Conservation (phyloP, 2,797 vertebrate genomes). For the Platalea minor region DNA sequence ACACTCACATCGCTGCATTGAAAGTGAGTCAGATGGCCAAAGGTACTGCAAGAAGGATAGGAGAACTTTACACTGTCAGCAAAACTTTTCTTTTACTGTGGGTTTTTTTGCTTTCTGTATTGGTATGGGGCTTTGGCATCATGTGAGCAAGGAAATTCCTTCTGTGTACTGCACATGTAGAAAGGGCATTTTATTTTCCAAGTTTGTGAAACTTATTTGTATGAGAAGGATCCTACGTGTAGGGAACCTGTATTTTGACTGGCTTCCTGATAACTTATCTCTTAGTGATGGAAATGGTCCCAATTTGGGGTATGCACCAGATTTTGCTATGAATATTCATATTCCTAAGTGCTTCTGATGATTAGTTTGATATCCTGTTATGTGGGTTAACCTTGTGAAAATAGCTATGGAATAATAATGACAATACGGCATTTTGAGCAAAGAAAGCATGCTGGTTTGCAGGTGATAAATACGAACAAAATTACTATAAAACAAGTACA, state of each 20-base stretch:
- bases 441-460: background rate
- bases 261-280: background rate
- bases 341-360: background rate
- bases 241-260: background rate
- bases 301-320: background rate
- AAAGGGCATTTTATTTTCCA: background rate
- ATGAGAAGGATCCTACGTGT: background rate
- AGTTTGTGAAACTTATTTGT: background rate
- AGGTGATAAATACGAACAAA: background rate
- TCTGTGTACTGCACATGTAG: background rate
- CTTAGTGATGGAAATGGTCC: background rate
- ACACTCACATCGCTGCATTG: fast-evolving
- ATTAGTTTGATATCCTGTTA: background rate
- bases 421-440: fast-evolving
- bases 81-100: background rate
- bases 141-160: background rate
- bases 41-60: background rate
- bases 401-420: background rate
- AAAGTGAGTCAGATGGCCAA: background rate
- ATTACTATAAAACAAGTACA: background rate
- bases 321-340: background rate
- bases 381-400: background rate
- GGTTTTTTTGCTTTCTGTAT: background rate
- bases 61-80: background rate
- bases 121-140: background rate